Evolutionary conservation across 2,797 vertebrate species (phyloP).

Genomic region (Cirrhinus molitorella): DNA sequence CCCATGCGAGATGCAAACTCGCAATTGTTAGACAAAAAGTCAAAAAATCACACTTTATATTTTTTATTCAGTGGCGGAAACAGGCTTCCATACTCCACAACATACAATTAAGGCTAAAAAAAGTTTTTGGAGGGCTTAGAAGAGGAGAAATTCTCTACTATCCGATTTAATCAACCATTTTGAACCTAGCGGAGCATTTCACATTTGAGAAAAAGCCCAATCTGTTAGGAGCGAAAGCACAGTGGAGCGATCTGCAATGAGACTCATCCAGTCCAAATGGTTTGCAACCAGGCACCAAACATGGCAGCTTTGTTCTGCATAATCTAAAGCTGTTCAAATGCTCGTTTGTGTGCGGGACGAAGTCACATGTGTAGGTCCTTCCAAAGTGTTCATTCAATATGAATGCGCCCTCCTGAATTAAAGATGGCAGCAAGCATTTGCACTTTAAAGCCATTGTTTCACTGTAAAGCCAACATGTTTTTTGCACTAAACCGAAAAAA

Average conservation of each 20-base stretch:
- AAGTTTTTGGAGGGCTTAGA: not conserved
- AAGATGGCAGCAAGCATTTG: conserved; percentile 27
- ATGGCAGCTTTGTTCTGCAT: conserved; percentile 8
- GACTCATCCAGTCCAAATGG: not conserved
- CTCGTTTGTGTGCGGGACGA: not conserved
- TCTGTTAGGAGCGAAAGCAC: conserved; percentile 7
- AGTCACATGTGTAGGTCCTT: not conserved
- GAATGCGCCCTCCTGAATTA: conserved; percentile 13
- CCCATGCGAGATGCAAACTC: no score
- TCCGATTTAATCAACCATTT: not conserved
- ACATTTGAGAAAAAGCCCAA: not conserved
- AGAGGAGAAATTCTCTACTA: not conserved
- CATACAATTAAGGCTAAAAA: not conserved
- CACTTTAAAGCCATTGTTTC: conserved; percentile 14
- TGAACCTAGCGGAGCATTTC: not conserved
- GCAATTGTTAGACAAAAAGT: no score
- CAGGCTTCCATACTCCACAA: not conserved
- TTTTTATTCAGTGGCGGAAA: no score
- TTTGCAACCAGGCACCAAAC: not conserved
- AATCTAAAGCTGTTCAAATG: conserved; percentile 14
- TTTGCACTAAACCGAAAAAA: not conserved
- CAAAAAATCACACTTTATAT: no score
- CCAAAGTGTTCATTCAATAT: conserved; percentile 20
- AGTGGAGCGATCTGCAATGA: conserved; percentile 1
- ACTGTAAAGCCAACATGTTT: conserved; percentile 31